A percentile compares a stretch with the other conserved stretches of the same genome.
Evolutionary conservation across 2,888 invertebrate genomes (phyloP).

Genomic region (Luperina nickerlii): DNA sequence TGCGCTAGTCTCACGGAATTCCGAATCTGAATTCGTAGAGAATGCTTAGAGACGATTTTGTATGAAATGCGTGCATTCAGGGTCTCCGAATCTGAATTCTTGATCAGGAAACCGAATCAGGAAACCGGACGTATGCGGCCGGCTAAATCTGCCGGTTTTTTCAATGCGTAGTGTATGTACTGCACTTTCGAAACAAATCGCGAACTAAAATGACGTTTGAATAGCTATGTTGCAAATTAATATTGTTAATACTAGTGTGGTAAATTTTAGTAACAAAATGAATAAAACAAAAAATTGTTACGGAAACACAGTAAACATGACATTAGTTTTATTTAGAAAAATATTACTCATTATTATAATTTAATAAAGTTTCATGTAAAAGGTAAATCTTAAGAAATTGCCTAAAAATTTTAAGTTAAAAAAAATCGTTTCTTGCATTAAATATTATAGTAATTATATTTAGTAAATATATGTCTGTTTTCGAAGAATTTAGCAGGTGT

Average conservation of each 20-base stretch:
- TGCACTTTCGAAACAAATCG: not conserved
- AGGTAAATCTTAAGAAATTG: not conserved
- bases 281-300: not conserved
- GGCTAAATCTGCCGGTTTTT: not conserved
- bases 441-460: not conserved
- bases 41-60: too few species aligned
- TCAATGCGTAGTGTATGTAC: not conserved
- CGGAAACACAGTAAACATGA: not conserved
- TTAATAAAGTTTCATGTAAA: not conserved
- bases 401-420: not conserved
- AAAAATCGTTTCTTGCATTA: not conserved
- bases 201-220: constrained; percentile 11
- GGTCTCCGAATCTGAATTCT: too few species aligned
- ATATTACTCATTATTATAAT: not conserved
- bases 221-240: constrained; percentile 35
- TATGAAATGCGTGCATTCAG: too few species aligned
- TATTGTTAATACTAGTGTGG: not conserved
- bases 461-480: not conserved
- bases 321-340: not conserved
- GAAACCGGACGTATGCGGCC: too few species aligned
- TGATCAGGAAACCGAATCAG: too few species aligned
- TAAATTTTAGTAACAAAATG: not conserved
- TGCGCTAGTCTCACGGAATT: too few species aligned
- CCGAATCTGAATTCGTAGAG: too few species aligned
- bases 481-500: not conserved